These are phyloP conservation scores for Elanus axillaris DNA, from an alignment of 2,113 vertebrate genomes.

Conservation along the genomic window DNA sequence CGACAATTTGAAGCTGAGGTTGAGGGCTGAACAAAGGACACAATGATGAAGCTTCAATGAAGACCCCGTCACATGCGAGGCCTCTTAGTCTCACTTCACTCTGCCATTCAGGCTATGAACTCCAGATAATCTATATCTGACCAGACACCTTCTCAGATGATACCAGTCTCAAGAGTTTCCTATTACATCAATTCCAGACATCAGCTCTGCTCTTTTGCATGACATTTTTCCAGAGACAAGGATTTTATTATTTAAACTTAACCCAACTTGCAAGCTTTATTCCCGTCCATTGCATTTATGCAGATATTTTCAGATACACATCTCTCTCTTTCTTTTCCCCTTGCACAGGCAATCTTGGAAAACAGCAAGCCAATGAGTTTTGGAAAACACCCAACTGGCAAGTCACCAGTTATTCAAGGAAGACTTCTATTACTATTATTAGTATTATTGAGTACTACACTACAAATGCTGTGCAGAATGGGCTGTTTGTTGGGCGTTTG, in stretches of 20 bases:
- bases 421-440: constrained; percentile 29
- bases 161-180: neutral
- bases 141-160: neutral
- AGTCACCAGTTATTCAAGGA: constrained; percentile 5
- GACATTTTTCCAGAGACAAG: neutral
- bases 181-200: neutral
- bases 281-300: neutral
- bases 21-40: neutral
- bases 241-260: neutral
- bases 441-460: neutral
- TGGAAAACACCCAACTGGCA: constrained; percentile 24
- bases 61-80: neutral
- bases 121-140: neutral
- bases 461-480: constrained; percentile 20
- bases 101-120: neutral
- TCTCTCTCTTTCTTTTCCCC: neutral
- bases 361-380: neutral
- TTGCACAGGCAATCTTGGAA: neutral
- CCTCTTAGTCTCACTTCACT: neutral
- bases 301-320: neutral
- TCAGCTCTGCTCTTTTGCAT: neutral
- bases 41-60: neutral
- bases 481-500: neutral
- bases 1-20: neutral
- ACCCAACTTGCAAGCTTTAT: neutral